phyloP scores from a whole-genome alignment of 2,113 vertebrate genomes.

The Murina feae region DNA sequence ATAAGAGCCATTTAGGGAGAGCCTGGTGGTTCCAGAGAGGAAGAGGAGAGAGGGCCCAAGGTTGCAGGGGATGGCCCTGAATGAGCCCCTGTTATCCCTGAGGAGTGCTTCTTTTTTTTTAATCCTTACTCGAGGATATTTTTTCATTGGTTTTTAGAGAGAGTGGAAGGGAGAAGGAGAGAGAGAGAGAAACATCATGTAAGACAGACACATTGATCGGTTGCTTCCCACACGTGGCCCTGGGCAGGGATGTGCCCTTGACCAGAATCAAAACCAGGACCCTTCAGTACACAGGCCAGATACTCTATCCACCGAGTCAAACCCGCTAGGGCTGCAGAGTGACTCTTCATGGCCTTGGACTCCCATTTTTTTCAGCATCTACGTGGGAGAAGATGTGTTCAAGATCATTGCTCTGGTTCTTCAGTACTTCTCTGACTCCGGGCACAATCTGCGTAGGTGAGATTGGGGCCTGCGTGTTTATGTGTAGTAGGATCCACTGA shows the following conservation, averaged over 20 bases:
- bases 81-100: neutral
- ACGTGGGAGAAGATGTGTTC: conserved; percentile 61
- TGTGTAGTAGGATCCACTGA: neutral
- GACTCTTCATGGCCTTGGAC: conserved; percentile 64
- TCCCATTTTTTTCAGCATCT: conserved; percentile 65
- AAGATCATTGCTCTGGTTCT: conserved; percentile 57
- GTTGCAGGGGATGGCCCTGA: neutral
- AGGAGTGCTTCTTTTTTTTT: conserved; percentile 58
- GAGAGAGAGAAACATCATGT: too few relatives aligned
- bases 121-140: too few relatives aligned
- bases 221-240: too few relatives aligned
- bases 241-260: too few relatives aligned
- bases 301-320: too few relatives aligned
- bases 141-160: too few relatives aligned
- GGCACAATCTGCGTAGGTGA: conserved; percentile 69
- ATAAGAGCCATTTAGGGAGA: neutral
- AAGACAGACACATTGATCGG: too few relatives aligned
- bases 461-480: neutral
- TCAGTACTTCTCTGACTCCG: conserved; percentile 58
- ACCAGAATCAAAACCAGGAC: too few relatives aligned
- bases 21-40: neutral
- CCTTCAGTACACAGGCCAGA: too few relatives aligned
- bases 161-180: too few relatives aligned
- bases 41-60: neutral
- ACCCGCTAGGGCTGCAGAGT: conserved; percentile 41